Evolutionary conservation across 2,888 invertebrate species (phyloP).

Genomic region (Meteorus cinctellus): DNA sequence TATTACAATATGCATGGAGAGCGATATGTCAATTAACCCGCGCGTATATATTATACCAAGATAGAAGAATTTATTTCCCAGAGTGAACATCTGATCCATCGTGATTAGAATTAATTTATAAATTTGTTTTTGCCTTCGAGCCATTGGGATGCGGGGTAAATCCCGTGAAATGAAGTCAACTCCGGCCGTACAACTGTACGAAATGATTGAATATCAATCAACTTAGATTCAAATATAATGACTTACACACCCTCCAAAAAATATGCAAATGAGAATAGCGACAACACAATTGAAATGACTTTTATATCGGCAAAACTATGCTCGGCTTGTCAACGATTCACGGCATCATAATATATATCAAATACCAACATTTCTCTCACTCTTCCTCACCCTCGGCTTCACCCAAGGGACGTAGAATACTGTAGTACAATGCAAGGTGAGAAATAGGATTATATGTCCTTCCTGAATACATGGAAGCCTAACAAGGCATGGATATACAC

Average conservation of each 20-base stretch:
- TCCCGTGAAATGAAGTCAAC: too few species aligned
- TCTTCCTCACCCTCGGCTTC: background rate
- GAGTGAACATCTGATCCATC: too few species aligned
- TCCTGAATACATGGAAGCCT: constrained; percentile 35
- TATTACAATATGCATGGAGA: background rate
- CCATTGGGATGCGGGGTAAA: too few species aligned
- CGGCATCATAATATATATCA: background rate
- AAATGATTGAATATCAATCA: too few species aligned
- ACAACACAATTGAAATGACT: background rate
- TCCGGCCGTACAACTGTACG: too few species aligned
- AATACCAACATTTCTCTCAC: background rate
- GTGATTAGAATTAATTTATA: too few species aligned
- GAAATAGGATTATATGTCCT: constrained; percentile 33
- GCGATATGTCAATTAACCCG: background rate
- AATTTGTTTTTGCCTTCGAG: too few species aligned
- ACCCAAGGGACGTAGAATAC: background rate
- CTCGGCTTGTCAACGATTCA: background rate
- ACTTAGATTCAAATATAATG: too few species aligned
- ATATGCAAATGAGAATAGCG: background rate
- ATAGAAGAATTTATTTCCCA: background rate
- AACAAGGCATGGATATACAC: constrained; percentile 33
- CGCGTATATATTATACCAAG: background rate
- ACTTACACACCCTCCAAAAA: background rate
- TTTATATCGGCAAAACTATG: background rate
- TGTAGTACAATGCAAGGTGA: constrained; percentile 30